Conservation (phyloP, 2,797 vertebrate genomes). For the Furcifer pardalis region DNA sequence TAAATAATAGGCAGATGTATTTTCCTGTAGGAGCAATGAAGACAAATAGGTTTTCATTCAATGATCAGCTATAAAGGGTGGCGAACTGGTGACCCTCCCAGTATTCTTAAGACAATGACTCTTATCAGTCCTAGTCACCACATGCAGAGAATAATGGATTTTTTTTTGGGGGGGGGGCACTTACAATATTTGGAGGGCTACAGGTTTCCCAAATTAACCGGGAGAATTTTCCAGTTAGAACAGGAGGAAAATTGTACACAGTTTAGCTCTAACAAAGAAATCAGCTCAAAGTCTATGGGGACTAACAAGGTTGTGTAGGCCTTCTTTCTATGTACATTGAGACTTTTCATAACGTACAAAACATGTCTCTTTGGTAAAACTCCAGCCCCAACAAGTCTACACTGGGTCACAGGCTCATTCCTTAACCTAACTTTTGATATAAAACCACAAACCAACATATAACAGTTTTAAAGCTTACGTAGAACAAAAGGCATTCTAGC, state of each 20-base stretch:
- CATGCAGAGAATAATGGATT: too few relatives aligned
- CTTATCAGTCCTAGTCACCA: too few relatives aligned
- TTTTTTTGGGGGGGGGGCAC: too few relatives aligned
- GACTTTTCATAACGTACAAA: neutral
- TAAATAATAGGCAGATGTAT: neutral
- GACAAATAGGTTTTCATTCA: neutral
- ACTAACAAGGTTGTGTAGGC: neutral
- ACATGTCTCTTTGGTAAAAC: neutral
- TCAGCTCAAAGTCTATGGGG: neutral
- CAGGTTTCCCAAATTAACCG: too few relatives aligned
- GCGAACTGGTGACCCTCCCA: too few relatives aligned
- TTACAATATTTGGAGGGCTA: too few relatives aligned
- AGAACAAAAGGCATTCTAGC: too few relatives aligned
- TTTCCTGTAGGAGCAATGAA: neutral
- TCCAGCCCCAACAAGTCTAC: neutral
- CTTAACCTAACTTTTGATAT: neutral
- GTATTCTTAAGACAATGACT: too few relatives aligned
- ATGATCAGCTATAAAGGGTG: neutral
- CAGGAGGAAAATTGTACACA: neutral
- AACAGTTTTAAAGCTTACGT: too few relatives aligned
- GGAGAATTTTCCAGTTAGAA: too few relatives aligned
- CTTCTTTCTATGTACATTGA: neutral
- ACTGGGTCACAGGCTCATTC: neutral
- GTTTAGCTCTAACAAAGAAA: neutral
- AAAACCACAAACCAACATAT: neutral